phyloP scores from a whole-genome alignment of 2,113 vertebrate species.

The Atlantisia rogersi region DNA sequence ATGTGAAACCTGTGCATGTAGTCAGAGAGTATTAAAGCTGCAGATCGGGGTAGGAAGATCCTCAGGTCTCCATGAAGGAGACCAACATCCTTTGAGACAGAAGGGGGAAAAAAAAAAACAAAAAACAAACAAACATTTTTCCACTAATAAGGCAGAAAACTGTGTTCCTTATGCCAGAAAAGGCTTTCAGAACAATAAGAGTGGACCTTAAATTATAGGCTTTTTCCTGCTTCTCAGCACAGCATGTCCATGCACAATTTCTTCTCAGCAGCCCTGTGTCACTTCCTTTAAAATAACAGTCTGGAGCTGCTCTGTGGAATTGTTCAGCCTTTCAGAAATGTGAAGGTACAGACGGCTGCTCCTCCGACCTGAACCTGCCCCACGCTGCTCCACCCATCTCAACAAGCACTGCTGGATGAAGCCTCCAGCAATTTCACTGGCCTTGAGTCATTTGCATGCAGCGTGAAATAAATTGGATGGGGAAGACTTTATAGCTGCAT shows the following conservation, averaged over 20 bases:
- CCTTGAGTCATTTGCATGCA: neutral
- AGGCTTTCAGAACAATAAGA: conserved; percentile 19
- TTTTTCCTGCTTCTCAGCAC: conserved; percentile 40
- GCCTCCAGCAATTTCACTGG: neutral
- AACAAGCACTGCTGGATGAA: neutral
- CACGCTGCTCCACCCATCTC: neutral
- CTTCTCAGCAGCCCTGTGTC: neutral
- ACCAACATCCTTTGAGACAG: neutral
- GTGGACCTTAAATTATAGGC: conserved; percentile 53
- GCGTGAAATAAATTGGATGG: neutral
- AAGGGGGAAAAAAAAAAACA: neutral
- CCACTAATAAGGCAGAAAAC: neutral
- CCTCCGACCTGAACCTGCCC: neutral
- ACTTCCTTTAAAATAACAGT: conserved; percentile 23
- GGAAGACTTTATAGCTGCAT: neutral
- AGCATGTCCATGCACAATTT: conserved; percentile 25
- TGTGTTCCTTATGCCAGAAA: neutral
- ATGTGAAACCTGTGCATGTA: neutral
- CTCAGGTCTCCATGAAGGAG: neutral
- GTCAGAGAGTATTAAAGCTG: neutral
- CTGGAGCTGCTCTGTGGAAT: conserved; percentile 18
- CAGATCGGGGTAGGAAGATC: neutral
- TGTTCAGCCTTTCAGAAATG: neutral
- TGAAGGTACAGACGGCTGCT: neutral
- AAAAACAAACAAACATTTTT: neutral